Base-by-base conservation (phyloP, 2,797 vertebrate species). In the Spinus olivaceus region DNA sequence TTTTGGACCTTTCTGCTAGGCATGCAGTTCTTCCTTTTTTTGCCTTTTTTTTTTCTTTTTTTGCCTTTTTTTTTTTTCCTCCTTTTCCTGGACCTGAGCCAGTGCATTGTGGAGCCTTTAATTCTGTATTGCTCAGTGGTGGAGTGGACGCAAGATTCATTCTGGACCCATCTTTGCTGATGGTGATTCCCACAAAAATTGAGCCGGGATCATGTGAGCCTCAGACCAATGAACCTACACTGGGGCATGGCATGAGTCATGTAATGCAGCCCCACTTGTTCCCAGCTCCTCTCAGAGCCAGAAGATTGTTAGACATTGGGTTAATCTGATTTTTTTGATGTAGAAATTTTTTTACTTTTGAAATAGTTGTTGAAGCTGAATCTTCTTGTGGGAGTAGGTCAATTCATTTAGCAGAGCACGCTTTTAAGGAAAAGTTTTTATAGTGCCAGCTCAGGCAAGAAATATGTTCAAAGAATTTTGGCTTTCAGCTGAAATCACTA, bases 361-460 rank as follows among this genome's bases (percentile, higher is more conserved):
- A 72, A 81, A 56, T 5, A 25, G 33, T 41, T 65, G 39, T 32
- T 81, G 74, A 71, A 71, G 71, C 67, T 77, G 78, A 81, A 78
- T 67, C 64, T 81, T 51, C 80, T 87, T 24, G 2, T 59, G 72
- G 79, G 86, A 94, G 77, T 89, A 47, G 81, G 69, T 83, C 76
- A 65, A 64, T 88, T 83, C 37, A 63, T 87, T 89, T 82, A 65
- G 46, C 20, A 7, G 74, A 80, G 64, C 39, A 53, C 18, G 32
- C 51, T 91, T 92, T 66, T 81, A 57, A 80, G 84, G 56, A 87
- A 80, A 94, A 82, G 37, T 49, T 95, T 91, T 87, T 87, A 80
- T 85, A 3, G 0, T 85, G 91, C 65, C 41, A 82, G 71, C 53
- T 94, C 61, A 65, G 91, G 79, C 84, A 94, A 93, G 87, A 89